Base-by-base conservation (phyloP, 1,140 invertebrate species). In the Brachionus rotundiformis region DNA sequence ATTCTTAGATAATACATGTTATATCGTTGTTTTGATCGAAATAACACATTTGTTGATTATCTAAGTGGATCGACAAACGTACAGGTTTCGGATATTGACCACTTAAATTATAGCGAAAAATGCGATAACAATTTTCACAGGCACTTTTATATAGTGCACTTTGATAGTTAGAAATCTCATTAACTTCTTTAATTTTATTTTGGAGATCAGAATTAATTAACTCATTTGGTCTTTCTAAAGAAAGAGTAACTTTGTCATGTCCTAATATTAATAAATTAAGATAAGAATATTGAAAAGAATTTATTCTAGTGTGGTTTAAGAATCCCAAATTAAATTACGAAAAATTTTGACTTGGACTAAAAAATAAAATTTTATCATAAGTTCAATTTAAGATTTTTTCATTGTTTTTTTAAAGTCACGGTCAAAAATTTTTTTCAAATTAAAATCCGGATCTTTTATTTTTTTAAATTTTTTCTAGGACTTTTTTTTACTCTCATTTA, bases 391-490 rank as follows among this genome's bases (percentile, higher is more conserved):
- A 49, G 27, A 79, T 68, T 82, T 82, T 29, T 44, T 83, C 82
- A 29, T 31, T 79, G 84, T 85, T 86, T 88, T 84, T 83, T 84
- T 83, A 84, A 85, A 82, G 82, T 85, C 86, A 49, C 89, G 86
- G 27, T 84, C 83, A 41, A 88, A 85, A 84, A 86, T 47, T 85
- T 89, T 31, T 83, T 82, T 39, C 3, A 73, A 23, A 6, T 19
- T n/a, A 59, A 68, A 13, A 11, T 13, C 13, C 13, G 10, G 39
- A 41, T 41, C 39, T 41, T 41, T 41, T 41, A 41, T 39, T 39
- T 39, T 83, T 19, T 75, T 33, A 77, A 71, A 81, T 82, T 31
- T 47, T 83, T 82, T 36, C 29, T 80, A 13, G 41, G 10, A 47
- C 41, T n/a, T 47, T 16, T 16, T n/a, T 47, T 47, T 47, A 47